Base-by-base conservation (phyloP, 2,888 invertebrate species). In the Stegophylla sp. region DNA sequence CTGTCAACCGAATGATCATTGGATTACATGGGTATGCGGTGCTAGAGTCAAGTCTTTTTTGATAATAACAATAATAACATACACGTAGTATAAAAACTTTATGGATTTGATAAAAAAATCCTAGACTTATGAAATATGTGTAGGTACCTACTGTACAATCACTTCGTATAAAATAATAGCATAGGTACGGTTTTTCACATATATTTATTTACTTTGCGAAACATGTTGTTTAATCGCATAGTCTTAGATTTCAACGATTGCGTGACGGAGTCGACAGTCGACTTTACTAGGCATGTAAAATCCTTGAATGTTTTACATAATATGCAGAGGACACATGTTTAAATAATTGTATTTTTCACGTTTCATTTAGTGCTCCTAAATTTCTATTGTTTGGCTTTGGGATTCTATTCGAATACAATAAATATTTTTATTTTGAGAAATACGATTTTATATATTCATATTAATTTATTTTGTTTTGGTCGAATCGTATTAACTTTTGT, bases 261-360 rank as follows among this genome's bases (percentile, higher is more conserved):
- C 59, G 69, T 61, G 45, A 59, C 61, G 45, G 61, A 10, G 17
- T 72, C 13, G 20, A 73, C 69, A 23, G 26, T 59, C 56, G 20
- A 69, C 20, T 53, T 63, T n/a, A 13, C 51, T 26, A 59, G 17
- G 23, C 7, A 28, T 56, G 26, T 41, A 45, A 43, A 67, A 56
- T 77, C 77, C 59, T 69, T 69, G 77, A 77, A 77, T 20, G 26
- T 45, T 20, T 20, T 53, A 34, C 66, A 76, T 53, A 12, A 17
- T 7, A 2, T 26, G 20, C 28, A 45, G 10, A 43, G 26, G 66
- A 69, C 45, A 45, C 10, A 41, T 17, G n/a, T 73, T 48, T 20
- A 12, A 51, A 63, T n/a, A n/a, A n/a, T 20, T 15, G 15, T 64
- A 10, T 34, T 48, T 61, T 74, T 63, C 45, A 64, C 66, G 43